Conservation (phyloP, 2,113 vertebrate species). For the Oreochromis aureus region DNA sequence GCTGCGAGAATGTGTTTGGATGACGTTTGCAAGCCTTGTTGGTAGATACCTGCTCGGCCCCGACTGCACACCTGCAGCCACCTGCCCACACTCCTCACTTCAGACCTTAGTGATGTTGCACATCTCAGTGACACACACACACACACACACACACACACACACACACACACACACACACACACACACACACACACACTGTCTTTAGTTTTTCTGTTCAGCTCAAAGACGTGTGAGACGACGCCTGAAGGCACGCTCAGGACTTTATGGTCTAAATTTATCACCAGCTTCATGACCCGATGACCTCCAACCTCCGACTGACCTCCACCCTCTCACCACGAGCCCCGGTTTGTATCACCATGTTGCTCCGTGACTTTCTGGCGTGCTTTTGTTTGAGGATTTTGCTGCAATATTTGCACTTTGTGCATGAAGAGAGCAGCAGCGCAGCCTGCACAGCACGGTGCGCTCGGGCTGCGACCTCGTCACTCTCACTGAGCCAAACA, state of each 20-base stretch:
- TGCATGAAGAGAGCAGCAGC: not conserved
- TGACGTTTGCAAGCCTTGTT: not conserved
- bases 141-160: too few relatives aligned
- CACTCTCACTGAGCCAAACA: accelerated
- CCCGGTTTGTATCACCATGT: not conserved
- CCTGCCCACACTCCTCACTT: not conserved
- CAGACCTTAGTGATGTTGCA: accelerated
- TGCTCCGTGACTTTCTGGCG: accelerated
- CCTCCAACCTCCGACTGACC: not conserved
- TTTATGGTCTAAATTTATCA: not conserved
- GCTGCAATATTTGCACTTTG: too few relatives aligned
- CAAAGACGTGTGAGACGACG: not conserved
- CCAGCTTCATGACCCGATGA: not conserved
- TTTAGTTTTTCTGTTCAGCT: not conserved
- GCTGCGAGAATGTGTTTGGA: not conserved
- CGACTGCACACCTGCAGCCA: not conserved
- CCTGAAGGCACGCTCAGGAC: not conserved
- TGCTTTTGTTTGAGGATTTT: not conserved
- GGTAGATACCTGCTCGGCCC: not conserved
- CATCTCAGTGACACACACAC: too few relatives aligned
- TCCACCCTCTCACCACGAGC: not conserved
- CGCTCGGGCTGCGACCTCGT: not conserved
- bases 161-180: too few relatives aligned
- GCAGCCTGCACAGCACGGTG: not conserved
- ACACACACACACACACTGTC: not conserved